Evolutionary conservation across 2,113 vertebrate species (phyloP), one percentile per base, ranked within the genome.

Genomic region (human (Homo sapiens)): DNA sequence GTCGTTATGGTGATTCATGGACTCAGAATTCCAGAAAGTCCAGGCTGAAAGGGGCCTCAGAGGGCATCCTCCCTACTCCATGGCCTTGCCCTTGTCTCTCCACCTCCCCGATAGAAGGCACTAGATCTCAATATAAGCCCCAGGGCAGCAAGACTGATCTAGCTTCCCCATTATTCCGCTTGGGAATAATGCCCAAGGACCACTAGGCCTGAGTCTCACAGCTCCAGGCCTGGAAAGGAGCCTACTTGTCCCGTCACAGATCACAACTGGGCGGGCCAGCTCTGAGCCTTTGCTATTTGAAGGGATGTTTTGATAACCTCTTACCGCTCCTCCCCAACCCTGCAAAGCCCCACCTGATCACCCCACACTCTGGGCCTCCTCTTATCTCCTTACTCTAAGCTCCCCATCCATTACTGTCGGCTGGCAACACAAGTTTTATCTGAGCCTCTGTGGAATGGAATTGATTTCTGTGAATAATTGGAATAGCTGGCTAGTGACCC

Each of bases 301-400:
- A 96, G 97, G 92, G 96, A 66, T 97, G 95, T 98, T 98, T 96
- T 93, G 97, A 97, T 98, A 98, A 97, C 97, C 98, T 97, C 94
- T 95, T 55, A 40, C 75, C 13, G 7, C 23, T 55, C 92, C 85
- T 78, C 83, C 90, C 79, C 30, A 68, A 59, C 75, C 66, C 95
- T 79, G 94, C 72, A 82, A 90, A 96, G 79, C 92, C 92, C 92
- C 93, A 97, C 97, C 97, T 90, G 87, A 94, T 92, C 94, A 90
- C 85, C 92, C 87, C 48, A 27, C 80, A 48, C 91, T 75, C 90
- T 48, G 73, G 96, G 85, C 92, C 87, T 40, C 80, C 64, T 96
- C 90, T 98, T 98, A 98, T 98, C 98, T 97, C 55, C 78, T 91
- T 0, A 1, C 73, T 78, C 90, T 97, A 97, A 98, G 97, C 97